Evolutionary conservation across 2,797 vertebrate species (phyloP), one percentile per base, ranked within the genome.

Genomic region (Emydoidea blandingii): DNA sequence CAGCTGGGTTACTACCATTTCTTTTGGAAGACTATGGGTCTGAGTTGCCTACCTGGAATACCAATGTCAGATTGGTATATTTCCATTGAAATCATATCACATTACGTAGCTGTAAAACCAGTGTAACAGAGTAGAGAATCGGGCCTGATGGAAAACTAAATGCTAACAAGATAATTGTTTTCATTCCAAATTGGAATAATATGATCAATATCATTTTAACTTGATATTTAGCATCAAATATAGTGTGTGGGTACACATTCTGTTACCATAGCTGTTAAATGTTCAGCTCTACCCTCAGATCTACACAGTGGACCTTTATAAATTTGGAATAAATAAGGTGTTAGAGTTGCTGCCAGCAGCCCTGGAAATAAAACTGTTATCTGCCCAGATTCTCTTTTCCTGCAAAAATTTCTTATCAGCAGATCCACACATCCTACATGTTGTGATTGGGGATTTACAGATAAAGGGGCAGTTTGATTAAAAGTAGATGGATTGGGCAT

Each of bases 311-410:
- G 81, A 96, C 95, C 95, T 97, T 96, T 97, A 95, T 94, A 96
- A 96, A 96, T 97, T 91, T 94, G 90, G 94, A 97, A 96, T 95
- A 97, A 97, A 97, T 96, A 83, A 97, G 81, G 97, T 96, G 88
- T 97, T 97, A 96, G 95, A 96, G 78, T 89, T 96, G 78, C 92
- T 96, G 96, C 95, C 97, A 97, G 94, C 91, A 96, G 83, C 91
- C 88, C 93, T 97, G 96, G 93, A 95, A 96, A 88, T 72, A 80
- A 94, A 94, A 81, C 47, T 94, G 96, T 97, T 96, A 92, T 97
- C 90, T 97, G 87, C 83, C 90, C 49, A 86, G 93, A 96, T 96
- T 94, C 54, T 93, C 83, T 89, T 96, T 89, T 90, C 92, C 90
- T 95, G 87, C 62, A 90, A 57, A 94, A 91, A 88, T 92, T 95